Conservation (phyloP, 2,113 vertebrate species). For the Gasterosteus aculeatus region DNA sequence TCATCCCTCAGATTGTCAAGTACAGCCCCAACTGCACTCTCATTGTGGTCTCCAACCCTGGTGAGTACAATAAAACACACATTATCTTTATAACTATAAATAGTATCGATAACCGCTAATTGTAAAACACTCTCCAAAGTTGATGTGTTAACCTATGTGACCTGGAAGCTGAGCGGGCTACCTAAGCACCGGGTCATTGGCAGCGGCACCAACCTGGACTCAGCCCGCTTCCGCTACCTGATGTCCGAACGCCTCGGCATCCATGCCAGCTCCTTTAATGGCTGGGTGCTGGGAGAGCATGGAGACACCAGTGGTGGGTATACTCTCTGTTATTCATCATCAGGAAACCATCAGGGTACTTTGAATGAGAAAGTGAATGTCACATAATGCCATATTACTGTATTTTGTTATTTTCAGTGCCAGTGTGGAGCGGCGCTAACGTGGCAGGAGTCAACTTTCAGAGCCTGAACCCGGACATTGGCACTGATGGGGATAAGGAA, state of each 20-base stretch:
- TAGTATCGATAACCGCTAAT: background rate
- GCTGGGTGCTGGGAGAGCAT: constrained; percentile 97
- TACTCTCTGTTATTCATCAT: background rate
- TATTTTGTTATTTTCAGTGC: constrained; percentile 78
- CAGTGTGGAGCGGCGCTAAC: constrained; percentile 95
- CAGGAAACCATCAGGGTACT: too few species aligned
- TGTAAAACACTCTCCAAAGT: constrained; percentile 77
- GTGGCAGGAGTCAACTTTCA: constrained; percentile 94
- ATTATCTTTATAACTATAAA: background rate
- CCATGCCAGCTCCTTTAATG: constrained; percentile 92
- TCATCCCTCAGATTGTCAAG: constrained; percentile 94
- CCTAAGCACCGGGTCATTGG: constrained; percentile 95
- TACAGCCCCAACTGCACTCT: constrained; percentile 93
- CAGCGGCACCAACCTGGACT: constrained; percentile 97
- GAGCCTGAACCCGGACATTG: constrained; percentile 91
- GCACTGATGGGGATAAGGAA: constrained; percentile 87
- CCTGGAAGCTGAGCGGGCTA: constrained; percentile 98
- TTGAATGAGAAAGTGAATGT: background rate
- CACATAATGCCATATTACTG: background rate
- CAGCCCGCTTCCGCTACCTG: constrained; percentile 92
- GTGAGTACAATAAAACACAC: constrained; percentile 63
- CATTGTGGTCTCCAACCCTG: constrained; percentile 97
- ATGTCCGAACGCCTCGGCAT: constrained; percentile 93
- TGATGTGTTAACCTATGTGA: constrained; percentile 95
- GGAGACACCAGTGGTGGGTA: constrained; percentile 95